Percentiles rank a stretch among this genome's conserved stretches.
phyloP scores from a whole-genome alignment of 2,888 invertebrate species.

The Galerucella calmariensis region DNA sequence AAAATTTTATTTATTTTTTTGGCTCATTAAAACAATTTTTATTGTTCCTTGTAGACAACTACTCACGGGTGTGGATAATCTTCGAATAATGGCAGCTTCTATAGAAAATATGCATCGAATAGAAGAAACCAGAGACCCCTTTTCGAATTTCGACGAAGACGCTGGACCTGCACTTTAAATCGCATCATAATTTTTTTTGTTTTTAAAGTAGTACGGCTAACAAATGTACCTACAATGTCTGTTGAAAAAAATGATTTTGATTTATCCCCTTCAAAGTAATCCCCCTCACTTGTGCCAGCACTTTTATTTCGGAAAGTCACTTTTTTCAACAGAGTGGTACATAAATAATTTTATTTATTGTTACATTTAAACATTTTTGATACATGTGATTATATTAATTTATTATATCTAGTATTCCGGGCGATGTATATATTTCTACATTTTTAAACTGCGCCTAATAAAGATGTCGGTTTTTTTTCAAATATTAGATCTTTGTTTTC shows the following conservation, averaged over 20 bases:
- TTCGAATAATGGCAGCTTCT: conserved; percentile 73
- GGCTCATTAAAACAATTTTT: neutral
- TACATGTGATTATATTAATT: conserved; percentile 53
- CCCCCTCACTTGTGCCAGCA: too few species aligned
- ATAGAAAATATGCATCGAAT: conserved; percentile 71
- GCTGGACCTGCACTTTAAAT: conserved; percentile 65
- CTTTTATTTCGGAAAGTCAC: neutral
- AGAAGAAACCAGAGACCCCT: conserved; percentile 66
- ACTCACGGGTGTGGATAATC: conserved; percentile 74
- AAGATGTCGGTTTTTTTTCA: conserved; percentile 16
- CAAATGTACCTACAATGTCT: neutral
- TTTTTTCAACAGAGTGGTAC: conserved; percentile 39
- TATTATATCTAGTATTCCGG: conserved; percentile 27
- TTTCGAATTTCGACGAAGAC: conserved; percentile 66
- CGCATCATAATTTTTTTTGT: conserved; percentile 9
- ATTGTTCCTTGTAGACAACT: conserved; percentile 69
- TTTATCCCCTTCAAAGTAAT: too few species aligned
- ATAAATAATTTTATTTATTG: conserved; percentile 53
- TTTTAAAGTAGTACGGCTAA: conserved; percentile 37
- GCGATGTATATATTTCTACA: conserved; percentile 33
- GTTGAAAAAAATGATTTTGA: too few species aligned
- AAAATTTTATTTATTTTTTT: neutral
- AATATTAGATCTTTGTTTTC: conserved; percentile 18
- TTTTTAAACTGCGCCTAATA: conserved; percentile 20
- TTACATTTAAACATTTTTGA: conserved; percentile 45